phyloP scores from a whole-genome alignment of 2,113 vertebrate genomes.

The Progne subis region DNA sequence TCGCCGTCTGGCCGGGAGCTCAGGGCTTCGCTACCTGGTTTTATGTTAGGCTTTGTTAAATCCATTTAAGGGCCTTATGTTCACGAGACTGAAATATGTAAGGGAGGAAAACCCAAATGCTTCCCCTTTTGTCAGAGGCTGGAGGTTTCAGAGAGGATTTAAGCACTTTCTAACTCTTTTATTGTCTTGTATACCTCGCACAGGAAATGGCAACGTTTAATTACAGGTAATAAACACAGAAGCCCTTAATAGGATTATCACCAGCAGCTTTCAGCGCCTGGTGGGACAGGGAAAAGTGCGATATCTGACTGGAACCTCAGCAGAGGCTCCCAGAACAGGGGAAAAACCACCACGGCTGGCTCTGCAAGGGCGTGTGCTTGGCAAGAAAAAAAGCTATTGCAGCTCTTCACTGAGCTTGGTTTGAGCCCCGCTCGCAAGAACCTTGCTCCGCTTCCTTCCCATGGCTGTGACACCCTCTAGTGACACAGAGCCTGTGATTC shows the following conservation, averaged over 20 bases:
- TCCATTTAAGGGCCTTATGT: slow-evolving; percentile 19
- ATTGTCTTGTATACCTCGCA: background rate
- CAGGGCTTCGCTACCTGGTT: background rate
- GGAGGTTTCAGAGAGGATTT: slow-evolving; percentile 24
- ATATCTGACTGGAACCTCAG: rapidly evolving
- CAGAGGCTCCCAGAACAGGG: rapidly evolving
- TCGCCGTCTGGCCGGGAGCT: slow-evolving; percentile 2
- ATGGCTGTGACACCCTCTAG: slow-evolving; percentile 19
- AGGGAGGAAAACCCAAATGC: background rate
- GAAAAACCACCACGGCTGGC: background rate
- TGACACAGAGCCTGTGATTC: background rate
- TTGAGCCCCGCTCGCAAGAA: rapidly evolving
- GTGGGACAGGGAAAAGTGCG: background rate
- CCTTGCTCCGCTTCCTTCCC: background rate
- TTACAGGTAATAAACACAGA: slow-evolving; percentile 21
- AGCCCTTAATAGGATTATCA: slow-evolving; percentile 7
- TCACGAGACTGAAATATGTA: background rate
- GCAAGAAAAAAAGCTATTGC: background rate
- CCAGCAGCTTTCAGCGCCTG: background rate
- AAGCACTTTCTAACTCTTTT: background rate
- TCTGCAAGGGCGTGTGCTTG: background rate
- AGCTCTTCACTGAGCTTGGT: rapidly evolving
- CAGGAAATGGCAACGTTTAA: background rate
- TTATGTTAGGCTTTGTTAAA: slow-evolving; percentile 29
- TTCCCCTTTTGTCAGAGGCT: background rate